Evolutionary conservation across 92 coral and sea anemone genomes (phyloP), one percentile per base, ranked within the genome.

Genomic region (Plumapathes pennacea): DNA sequence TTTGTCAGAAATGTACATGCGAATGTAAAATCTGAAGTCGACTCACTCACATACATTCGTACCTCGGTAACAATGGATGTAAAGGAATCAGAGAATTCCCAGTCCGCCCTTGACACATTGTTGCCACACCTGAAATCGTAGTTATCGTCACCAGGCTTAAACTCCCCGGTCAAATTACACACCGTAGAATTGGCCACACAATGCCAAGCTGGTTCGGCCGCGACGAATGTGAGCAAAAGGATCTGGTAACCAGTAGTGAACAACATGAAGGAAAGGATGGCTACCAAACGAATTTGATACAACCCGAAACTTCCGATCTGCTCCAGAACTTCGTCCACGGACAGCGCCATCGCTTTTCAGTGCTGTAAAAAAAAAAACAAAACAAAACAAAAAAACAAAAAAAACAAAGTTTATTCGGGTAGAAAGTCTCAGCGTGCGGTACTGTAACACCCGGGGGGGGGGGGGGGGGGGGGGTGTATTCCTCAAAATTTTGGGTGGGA

Each of bases 121-220:
- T n/a, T n/a, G 51, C 32, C 19, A 38, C 90, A 84, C 25, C 90
- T 65, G 22, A 59, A 46, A 8, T 25, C 33, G 54, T 84, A 84
- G 30, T 57, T 26, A 18, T 72, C 33, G 52, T 81, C 37, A 3
- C 74, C 80, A 2, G 81, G 78, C 11, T 47, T 11, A 23, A 65
- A 49, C 26, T 39, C 44, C 8, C 84, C 78, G 9, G 90, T 84
- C 10, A 60, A 34, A 38, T 84, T 78, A 47, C 90, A 84, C 24
- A 14, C 36, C 1, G 69, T 63, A 57, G 80, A 65, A 57, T 72
- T 72, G 28, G 68, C 54, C 19, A 32, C 78, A 50, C 91, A 85
- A 54, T 50, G 38, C 91, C 91, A 85, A 4, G 64, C 67, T 1
- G 85, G 90, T 31, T 78, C 90, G 5, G 86, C 90, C n/a, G 73